Percentiles rank a stretch among this genome's conserved stretches.
These are phyloP conservation scores for Sturnus vulgaris DNA, from an alignment of 2,113 vertebrate species.

Conservation along the genomic window DNA sequence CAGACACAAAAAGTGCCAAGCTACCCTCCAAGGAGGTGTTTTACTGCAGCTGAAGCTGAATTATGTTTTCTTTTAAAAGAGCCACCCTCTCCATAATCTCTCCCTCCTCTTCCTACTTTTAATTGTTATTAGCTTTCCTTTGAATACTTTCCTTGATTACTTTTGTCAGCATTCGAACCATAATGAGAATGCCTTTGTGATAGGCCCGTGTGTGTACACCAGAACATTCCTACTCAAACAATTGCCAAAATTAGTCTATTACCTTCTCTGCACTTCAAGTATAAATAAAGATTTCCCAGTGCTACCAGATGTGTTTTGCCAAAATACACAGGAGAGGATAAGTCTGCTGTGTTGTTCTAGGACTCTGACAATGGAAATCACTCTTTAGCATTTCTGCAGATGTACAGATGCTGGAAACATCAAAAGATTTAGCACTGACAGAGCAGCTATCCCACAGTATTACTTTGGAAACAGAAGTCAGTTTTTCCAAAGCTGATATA, in stretches of 20 bases:
- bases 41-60: not conserved
- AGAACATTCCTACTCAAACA: not conserved
- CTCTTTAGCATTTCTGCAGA: not conserved
- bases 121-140: not conserved
- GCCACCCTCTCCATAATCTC: not conserved
- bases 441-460: not conserved
- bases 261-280: not conserved
- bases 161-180: not conserved
- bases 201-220: not conserved
- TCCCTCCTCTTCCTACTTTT: not conserved
- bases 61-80: not conserved
- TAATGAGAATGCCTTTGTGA: not conserved
- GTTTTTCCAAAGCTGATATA: not conserved
- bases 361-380: not conserved
- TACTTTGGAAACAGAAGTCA: not conserved
- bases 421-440: not conserved
- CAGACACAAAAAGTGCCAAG: not conserved
- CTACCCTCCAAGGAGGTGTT: not conserved
- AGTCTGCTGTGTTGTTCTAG: not conserved
- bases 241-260: not conserved
- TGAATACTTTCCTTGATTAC: not conserved
- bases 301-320: not conserved
- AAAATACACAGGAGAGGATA: not conserved
- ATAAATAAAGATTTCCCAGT: not conserved
- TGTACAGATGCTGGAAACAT: not conserved